Conservation (phyloP, 2,888 invertebrate species). For the Tipula helvola region DNA sequence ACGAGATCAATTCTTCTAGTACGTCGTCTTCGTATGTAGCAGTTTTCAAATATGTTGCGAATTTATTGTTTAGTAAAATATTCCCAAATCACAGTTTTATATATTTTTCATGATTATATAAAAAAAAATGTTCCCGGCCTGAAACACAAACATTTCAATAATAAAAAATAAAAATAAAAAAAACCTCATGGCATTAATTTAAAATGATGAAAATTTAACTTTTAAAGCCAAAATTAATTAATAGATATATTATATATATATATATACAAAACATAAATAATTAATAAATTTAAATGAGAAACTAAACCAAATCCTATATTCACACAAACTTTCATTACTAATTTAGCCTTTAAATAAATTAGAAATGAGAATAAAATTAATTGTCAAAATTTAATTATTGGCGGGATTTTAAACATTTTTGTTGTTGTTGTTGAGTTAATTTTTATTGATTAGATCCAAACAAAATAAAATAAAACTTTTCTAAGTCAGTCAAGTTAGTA, state of each 20-base stretch:
- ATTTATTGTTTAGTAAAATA: background rate
- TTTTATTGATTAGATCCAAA: background rate
- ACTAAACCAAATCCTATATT: background rate
- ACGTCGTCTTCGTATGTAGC: background rate
- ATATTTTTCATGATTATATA: background rate
- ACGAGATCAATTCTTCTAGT: background rate
- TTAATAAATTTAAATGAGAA: background rate
- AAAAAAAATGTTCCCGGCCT: background rate
- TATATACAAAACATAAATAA: background rate
- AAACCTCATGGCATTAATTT: background rate
- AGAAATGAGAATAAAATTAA: background rate
- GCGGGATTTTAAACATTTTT: constrained; percentile 4
- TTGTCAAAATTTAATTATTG: background rate
- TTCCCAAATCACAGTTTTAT: background rate
- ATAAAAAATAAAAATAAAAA: background rate
- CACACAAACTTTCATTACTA: background rate
- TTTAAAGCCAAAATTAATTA: background rate
- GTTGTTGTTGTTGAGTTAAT: background rate
- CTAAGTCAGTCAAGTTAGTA: background rate
- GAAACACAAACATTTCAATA: background rate
- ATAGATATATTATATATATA: background rate
- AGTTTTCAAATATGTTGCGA: background rate
- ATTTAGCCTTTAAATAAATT: background rate
- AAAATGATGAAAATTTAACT: background rate
- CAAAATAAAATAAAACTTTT: background rate